phyloP scores from a whole-genome alignment of 2,888 invertebrate species.

The Sesia apiformis region DNA sequence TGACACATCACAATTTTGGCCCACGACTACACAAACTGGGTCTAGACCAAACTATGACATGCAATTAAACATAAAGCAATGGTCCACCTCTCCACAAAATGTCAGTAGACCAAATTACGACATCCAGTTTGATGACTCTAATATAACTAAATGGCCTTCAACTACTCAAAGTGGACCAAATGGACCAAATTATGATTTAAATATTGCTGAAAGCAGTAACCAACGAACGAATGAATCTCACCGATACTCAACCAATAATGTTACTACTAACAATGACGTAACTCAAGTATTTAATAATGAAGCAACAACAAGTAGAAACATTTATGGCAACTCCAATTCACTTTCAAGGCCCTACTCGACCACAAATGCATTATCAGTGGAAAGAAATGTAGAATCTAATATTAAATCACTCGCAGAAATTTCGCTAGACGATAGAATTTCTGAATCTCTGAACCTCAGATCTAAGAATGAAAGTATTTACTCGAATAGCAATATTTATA shows the following conservation, averaged over 20 bases:
- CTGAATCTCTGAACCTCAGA: slow-evolving; percentile 64
- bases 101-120: not conserved
- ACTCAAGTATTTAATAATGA: slow-evolving; percentile 34
- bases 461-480: slow-evolving; percentile 52
- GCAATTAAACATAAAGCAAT: slow-evolving; percentile 17
- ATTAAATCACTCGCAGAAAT: slow-evolving; percentile 36
- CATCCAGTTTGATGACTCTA: not conserved
- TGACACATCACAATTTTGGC: slow-evolving; percentile 51
- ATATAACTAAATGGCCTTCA: not conserved
- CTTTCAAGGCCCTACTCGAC: not conserved
- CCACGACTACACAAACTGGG: slow-evolving; percentile 37
- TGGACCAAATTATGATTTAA: not conserved
- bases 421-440: slow-evolving; percentile 65
- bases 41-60: slow-evolving; percentile 25
- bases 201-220: slow-evolving; percentile 7
- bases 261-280: slow-evolving; percentile 14
- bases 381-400: slow-evolving; percentile 27
- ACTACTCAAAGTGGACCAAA: not conserved
- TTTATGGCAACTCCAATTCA: not conserved
- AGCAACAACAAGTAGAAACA: slow-evolving; percentile 22
- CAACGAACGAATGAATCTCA: slow-evolving; percentile 40
- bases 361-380: slow-evolving; percentile 30
- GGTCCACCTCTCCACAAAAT: not conserved
- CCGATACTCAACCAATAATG: slow-evolving; percentile 29
- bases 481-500: slow-evolving; percentile 30